Evolutionary conservation across 64 coral and sea anemone genomes (phyloP).

Genomic region (Orbicella faveolata): DNA sequence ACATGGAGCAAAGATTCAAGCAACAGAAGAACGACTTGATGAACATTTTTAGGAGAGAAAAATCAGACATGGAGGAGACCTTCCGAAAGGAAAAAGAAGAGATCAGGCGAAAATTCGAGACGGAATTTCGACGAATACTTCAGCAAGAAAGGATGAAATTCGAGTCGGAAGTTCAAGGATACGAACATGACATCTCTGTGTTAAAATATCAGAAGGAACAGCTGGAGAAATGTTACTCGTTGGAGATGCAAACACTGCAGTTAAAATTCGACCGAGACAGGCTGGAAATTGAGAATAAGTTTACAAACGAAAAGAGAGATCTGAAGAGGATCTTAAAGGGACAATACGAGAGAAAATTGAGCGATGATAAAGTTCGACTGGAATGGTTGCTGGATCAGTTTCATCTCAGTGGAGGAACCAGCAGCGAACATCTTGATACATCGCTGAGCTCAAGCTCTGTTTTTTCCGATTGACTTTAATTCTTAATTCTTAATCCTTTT

Average conservation of each 20-base stretch:
- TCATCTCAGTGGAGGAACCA: slow-evolving; percentile 12
- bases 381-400: slow-evolving; percentile 93
- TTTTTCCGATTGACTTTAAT: slow-evolving; percentile 16
- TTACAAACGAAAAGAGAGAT: slow-evolving; percentile 86
- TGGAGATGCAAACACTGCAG: slow-evolving; percentile 92
- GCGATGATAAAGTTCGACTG: slow-evolving; percentile 75
- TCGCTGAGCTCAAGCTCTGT: slow-evolving; percentile 5
- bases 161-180: slow-evolving; percentile 88
- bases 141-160: slow-evolving; percentile 93
- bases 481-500: background rate
- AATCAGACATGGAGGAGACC: slow-evolving; percentile 68
- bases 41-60: slow-evolving; percentile 92
- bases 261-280: slow-evolving; percentile 89
- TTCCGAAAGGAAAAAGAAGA: slow-evolving; percentile 86
- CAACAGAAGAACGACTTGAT: slow-evolving; percentile 98
- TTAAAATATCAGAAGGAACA: slow-evolving; percentile 98
- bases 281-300: slow-evolving; percentile 87
- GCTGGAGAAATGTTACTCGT: slow-evolving; percentile 74
- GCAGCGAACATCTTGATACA: background rate
- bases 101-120: slow-evolving; percentile 83
- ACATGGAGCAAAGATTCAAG: slow-evolving; percentile 93
- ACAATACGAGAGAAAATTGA: slow-evolving; percentile 75
- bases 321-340: slow-evolving; percentile 76
- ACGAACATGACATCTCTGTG: slow-evolving; percentile 95
- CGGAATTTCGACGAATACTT: slow-evolving; percentile 79